phyloP scores from a whole-genome alignment of 2,113 vertebrate genomes.

The Aegithalos caudatus region DNA sequence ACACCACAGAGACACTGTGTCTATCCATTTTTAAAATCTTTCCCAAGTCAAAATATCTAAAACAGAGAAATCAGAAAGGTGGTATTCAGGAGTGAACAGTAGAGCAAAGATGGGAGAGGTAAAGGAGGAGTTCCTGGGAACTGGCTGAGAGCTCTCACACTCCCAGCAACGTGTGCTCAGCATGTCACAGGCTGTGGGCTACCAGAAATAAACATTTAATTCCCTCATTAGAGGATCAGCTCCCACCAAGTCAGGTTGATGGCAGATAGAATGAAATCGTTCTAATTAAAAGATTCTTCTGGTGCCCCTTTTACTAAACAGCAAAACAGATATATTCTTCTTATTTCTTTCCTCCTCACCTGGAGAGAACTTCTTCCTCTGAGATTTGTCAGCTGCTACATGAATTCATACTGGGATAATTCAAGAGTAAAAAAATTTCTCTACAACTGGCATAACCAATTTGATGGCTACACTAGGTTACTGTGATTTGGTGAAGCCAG shows the following conservation, averaged over 20 bases:
- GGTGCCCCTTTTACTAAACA: background rate
- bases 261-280: background rate
- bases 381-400: background rate
- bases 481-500: background rate
- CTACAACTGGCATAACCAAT: background rate
- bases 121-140: background rate
- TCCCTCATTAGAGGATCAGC: slow-evolving; percentile 27
- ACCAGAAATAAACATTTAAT: slow-evolving; percentile 56
- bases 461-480: background rate
- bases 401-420: background rate
- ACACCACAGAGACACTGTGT: background rate
- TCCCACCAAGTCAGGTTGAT: background rate
- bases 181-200: background rate
- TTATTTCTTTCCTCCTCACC: background rate
- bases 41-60: background rate
- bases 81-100: background rate
- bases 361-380: background rate
- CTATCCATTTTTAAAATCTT: background rate
- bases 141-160: background rate
- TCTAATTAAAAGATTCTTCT: background rate
- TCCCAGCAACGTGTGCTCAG: background rate
- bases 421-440: background rate
- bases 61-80: background rate
- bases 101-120: background rate
- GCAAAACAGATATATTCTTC: background rate